phyloP scores from a whole-genome alignment of 2,113 vertebrate genomes.

The Parotia lawesii region DNA sequence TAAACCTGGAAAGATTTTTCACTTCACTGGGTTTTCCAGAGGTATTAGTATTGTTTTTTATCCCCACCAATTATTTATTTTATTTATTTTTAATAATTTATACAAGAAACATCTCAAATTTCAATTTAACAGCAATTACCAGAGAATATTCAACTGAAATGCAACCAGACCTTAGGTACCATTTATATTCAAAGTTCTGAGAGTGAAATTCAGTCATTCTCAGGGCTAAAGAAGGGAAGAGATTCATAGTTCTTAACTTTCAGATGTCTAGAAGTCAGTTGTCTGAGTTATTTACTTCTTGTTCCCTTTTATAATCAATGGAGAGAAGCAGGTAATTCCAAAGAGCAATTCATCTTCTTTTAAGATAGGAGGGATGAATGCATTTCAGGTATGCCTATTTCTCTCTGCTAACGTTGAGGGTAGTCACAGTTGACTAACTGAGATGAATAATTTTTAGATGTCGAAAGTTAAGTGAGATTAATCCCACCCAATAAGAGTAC shows the following conservation, averaged over 20 bases:
- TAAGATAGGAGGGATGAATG: background rate
- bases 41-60: background rate
- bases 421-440: conserved; percentile 17
- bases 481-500: background rate
- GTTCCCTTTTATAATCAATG: background rate
- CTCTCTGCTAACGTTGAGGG: background rate
- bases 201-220: background rate
- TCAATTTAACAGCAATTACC: background rate
- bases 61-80: background rate
- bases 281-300: conserved; percentile 15
- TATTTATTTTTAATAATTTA: background rate
- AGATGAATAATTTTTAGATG: conserved; percentile 28
- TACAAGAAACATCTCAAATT: background rate
- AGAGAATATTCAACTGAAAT: background rate
- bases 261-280: background rate
- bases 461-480: conserved; percentile 30
- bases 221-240: background rate
- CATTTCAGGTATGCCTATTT: conserved; percentile 3
- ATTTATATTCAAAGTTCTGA: background rate
- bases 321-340: background rate
- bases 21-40: background rate
- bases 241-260: background rate
- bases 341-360: background rate
- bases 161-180: background rate
- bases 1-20: background rate